These are phyloP conservation scores for Lepidurus apus DNA, from an alignment of 1,140 invertebrate species.

Conservation along the genomic window DNA sequence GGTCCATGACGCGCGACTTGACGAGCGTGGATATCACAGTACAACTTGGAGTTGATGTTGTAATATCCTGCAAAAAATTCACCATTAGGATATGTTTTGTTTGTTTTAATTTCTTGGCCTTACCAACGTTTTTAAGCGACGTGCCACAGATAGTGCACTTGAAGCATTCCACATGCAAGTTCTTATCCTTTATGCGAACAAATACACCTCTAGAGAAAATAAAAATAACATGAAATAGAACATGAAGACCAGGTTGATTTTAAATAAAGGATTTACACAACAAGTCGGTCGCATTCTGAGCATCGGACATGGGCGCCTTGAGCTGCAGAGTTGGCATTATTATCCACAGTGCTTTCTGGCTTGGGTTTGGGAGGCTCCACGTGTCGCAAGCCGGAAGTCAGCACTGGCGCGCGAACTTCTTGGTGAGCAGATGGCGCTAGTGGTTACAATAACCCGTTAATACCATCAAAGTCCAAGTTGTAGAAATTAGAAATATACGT, in stretches of 20 bases:
- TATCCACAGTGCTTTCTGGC: neutral
- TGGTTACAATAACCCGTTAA: neutral
- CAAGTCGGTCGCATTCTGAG: conserved; percentile 64
- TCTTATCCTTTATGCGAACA: conserved; percentile 92
- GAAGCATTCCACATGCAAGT: conserved; percentile 93
- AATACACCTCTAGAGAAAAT: conserved; percentile 74
- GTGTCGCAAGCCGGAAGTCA: neutral
- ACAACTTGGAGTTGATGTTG: conserved; percentile 91
- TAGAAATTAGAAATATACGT: neutral
- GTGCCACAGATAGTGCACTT: conserved; percentile 92
- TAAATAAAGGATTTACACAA: conserved; percentile 61
- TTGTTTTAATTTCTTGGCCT: conserved; percentile 34
- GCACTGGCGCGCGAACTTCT: neutral
- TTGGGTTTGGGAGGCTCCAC: neutral
- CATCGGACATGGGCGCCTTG: conserved; percentile 47
- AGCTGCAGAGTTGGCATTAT: neutral
- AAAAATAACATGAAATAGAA: conserved; percentile 32
- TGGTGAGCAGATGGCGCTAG: neutral
- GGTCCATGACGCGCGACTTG: conserved; percentile 76
- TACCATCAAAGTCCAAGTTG: neutral
- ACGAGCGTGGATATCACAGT: conserved; percentile 92
- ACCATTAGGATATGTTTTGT: conserved; percentile 24
- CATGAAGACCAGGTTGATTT: conserved; percentile 28
- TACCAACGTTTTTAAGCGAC: conserved; percentile 85
- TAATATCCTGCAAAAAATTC: conserved; percentile 62